Conservation (phyloP, 2,888 invertebrate genomes). For the Acrobasis consociella region DNA sequence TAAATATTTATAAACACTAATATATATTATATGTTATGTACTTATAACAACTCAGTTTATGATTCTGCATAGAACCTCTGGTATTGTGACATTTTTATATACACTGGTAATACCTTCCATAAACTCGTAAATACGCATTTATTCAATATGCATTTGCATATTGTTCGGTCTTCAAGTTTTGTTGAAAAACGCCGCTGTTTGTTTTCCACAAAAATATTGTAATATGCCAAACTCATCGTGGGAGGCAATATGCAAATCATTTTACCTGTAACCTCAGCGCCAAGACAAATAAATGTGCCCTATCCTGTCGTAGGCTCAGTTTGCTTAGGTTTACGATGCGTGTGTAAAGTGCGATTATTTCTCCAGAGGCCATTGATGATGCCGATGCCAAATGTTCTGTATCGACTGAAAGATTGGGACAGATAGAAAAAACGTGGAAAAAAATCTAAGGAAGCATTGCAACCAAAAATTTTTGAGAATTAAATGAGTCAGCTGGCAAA, state of each 20-base stretch:
- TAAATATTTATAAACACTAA: no score
- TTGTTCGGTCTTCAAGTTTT: no score
- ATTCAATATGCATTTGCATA: no score
- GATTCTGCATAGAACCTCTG: no score
- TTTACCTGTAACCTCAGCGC: conserved; percentile 74
- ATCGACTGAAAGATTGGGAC: conserved; percentile 30
- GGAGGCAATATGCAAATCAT: conserved; percentile 80
- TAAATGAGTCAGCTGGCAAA: no score
- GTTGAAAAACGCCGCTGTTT: conserved; percentile 10
- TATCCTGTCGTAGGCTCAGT: conserved; percentile 61
- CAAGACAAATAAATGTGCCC: conserved; percentile 70
- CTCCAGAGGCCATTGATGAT: conserved; percentile 59
- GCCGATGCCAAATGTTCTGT: conserved; percentile 57
- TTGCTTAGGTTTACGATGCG: conserved; percentile 79
- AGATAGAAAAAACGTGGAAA: not conserved
- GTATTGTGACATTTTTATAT: no score
- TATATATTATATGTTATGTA: no score
- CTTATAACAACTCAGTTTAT: no score
- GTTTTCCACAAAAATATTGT: conserved; percentile 42
- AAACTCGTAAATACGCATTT: no score
- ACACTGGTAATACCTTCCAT: no score
- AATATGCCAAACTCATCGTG: conserved; percentile 61
- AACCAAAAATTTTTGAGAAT: no score
- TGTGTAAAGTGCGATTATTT: conserved; percentile 75
- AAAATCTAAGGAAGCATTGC: no score